phyloP scores from a whole-genome alignment of 2,888 invertebrate species.

The Pocota personata region DNA sequence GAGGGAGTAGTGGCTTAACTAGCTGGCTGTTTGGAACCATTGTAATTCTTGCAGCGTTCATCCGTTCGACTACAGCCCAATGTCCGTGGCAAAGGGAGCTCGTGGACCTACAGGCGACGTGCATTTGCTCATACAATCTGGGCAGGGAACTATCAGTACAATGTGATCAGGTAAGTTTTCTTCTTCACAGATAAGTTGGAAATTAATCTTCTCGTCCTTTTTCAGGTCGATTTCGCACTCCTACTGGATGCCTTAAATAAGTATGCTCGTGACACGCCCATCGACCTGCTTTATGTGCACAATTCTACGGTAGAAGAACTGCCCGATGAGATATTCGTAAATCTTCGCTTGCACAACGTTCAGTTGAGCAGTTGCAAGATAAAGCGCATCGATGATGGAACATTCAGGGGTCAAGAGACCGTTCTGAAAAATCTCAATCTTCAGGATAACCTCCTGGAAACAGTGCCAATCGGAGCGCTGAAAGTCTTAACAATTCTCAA shows the following conservation, averaged over 20 bases:
- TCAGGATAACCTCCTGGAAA: constrained; percentile 91
- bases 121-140: constrained; percentile 94
- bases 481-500: constrained; percentile 88
- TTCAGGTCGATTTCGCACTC: constrained; percentile 89
- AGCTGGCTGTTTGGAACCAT: constrained; percentile 59
- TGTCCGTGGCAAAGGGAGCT: constrained; percentile 94
- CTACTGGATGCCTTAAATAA: constrained; percentile 89
- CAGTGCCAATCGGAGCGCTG: constrained; percentile 90
- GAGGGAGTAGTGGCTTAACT: constrained; percentile 30
- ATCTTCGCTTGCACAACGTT: constrained; percentile 90
- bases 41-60: constrained; percentile 44
- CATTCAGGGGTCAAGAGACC: constrained; percentile 92
- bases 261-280: constrained; percentile 86
- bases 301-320: constrained; percentile 91
- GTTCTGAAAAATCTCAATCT: constrained; percentile 92
- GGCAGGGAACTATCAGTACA: constrained; percentile 94
- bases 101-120: constrained; percentile 90
- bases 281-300: constrained; percentile 94
- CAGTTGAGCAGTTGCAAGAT: constrained; percentile 93
- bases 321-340: constrained; percentile 87
- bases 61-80: constrained; percentile 83
- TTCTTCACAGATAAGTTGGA: not conserved
- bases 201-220: constrained; percentile 36
- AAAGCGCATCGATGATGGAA: constrained; percentile 87
- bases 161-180: constrained; percentile 88